Evolutionary conservation across 2,888 invertebrate genomes (phyloP).

Genomic region (Trissolcus brochymenae): DNA sequence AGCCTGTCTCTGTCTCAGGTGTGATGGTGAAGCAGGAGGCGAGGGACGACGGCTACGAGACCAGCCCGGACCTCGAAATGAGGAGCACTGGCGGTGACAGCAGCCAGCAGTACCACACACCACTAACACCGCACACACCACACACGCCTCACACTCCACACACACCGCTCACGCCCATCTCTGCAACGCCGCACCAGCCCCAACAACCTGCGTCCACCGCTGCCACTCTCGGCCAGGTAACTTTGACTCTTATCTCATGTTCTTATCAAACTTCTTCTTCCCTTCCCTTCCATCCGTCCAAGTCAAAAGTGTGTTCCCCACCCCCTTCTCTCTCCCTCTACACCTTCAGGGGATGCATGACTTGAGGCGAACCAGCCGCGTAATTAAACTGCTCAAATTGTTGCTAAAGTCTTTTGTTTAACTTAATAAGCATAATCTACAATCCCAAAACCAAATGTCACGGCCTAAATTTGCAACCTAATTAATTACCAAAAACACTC

Average conservation of each 20-base stretch:
- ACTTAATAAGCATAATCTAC: background rate
- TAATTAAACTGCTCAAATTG: conserved; percentile 30
- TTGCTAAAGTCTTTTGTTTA: conserved; percentile 17
- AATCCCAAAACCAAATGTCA: no score
- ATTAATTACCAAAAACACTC: conserved; percentile 32
- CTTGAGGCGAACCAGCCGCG: conserved; percentile 9
- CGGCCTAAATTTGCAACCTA: conserved; percentile 1
- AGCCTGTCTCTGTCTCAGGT: conserved; percentile 63
- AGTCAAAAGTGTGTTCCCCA: conserved; percentile 7
- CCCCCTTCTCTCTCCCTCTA: background rate
- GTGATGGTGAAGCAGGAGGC: conserved; percentile 81
- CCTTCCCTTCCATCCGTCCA: background rate
- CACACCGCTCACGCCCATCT: conserved; percentile 75
- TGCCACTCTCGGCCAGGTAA: conserved; percentile 73
- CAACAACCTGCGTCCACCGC: conserved; percentile 74
- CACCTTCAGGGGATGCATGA: background rate
- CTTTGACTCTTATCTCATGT: conserved; percentile 44
- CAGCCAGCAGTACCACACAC: conserved; percentile 75
- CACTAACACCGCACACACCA: conserved; percentile 75
- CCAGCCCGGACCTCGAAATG: conserved; percentile 82
- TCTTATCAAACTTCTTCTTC: conserved; percentile 39
- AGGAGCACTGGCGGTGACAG: conserved; percentile 76
- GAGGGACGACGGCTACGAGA: conserved; percentile 93
- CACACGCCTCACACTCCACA: conserved; percentile 75
- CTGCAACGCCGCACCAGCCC: conserved; percentile 75